Evolutionary conservation across 2,113 vertebrate genomes (phyloP), one percentile per base, ranked within the genome.

Genomic region (Pica pica): DNA sequence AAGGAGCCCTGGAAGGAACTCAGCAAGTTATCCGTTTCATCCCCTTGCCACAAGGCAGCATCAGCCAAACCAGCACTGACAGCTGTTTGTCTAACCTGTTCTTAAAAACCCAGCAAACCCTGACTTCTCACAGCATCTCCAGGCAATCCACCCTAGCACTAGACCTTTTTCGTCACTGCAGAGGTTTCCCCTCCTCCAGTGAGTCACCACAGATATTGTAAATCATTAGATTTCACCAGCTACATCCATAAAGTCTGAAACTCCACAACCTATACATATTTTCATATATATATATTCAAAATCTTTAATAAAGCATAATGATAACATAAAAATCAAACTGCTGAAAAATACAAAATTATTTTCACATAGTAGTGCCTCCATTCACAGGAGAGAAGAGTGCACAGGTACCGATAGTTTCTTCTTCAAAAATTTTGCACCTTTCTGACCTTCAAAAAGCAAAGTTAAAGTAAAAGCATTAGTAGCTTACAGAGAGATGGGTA

Each of bases 21-120:
- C 47, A 11, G 89, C 55, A 78, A 92, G 87, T 90, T 83, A 95
- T 86, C 89, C 73, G 69, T 65, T 87, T 74, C 50, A 83, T 76
- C 50, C 84, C 55, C n/a, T 91, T 79, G 78, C 93, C 95, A 92
- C 3, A 1, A 94, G 94, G 92, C 79, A 93, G 33, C 75, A 92
- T 94, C 88, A 95, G 75, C 79, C 85, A 96, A 94, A 97, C 17
- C 42, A 83, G 30, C 67, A 16, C 60, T 86, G 92, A 94, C 92
- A 94, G 88, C 67, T 85, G 83, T 92, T 93, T 91, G 85, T 92
- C 92, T 74, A 93, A 95, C 92, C 82, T 83, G 79, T 60, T 94
- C 71, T 50, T 80, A 86, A 88, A 93, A 88, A 24, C 16, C 16
- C 46, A 77, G 82, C 53, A 90, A 80, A 35, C 37, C 21, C 59